A percentile compares a stretch with the other conserved stretches of the same genome.
phyloP scores from a whole-genome alignment of 2,797 vertebrate genomes.

The Garrulus glandarius region DNA sequence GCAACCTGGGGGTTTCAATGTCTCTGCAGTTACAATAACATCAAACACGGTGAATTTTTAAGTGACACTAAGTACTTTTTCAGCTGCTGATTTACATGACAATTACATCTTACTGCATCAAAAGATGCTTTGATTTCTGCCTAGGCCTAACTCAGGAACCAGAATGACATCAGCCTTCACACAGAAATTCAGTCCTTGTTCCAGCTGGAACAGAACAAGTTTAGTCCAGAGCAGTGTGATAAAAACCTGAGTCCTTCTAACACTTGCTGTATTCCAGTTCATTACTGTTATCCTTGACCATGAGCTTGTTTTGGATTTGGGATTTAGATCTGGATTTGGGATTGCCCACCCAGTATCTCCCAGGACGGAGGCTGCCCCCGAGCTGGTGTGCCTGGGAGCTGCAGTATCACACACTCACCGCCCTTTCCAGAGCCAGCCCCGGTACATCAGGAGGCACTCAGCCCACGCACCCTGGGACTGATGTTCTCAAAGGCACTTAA shows the following conservation, averaged over 20 bases:
- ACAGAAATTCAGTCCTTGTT: background rate
- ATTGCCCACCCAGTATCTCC: rapidly evolving
- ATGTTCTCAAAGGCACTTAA: background rate
- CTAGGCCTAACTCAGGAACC: background rate
- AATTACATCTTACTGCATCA: background rate
- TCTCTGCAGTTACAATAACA: background rate
- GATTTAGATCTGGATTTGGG: background rate
- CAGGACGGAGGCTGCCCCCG: background rate
- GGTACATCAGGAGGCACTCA: rapidly evolving
- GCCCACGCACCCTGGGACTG: background rate
- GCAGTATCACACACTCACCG: rapidly evolving
- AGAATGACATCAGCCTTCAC: background rate
- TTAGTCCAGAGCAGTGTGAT: background rate
- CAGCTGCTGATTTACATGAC: background rate
- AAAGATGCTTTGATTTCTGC: background rate
- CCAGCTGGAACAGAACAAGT: background rate
- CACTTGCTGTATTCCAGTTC: background rate
- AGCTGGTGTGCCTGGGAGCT: background rate
- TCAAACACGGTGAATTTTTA: background rate
- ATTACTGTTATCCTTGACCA: rapidly evolving
- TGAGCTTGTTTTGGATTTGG: background rate
- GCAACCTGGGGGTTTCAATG: background rate
- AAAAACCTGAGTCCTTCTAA: background rate
- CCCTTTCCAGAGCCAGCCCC: rapidly evolving
- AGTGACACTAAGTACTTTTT: background rate